These are phyloP conservation scores for Pristionchus entomophagus DNA, from an alignment of 2,888 invertebrate species.

Conservation along the genomic window DNA sequence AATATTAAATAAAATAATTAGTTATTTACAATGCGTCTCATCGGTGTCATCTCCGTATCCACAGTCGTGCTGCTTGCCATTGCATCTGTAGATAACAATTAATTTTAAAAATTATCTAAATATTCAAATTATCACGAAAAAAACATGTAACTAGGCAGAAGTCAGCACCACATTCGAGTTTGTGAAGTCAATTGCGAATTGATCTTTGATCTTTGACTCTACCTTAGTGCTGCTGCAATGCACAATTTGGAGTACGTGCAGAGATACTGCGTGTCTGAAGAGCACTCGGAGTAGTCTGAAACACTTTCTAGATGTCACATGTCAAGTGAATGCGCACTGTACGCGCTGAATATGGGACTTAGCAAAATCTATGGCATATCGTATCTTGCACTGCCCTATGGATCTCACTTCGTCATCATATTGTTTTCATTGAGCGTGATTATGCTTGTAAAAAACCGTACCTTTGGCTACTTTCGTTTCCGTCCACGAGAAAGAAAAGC, in stretches of 20 bases:
- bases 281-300: slow-evolving; percentile 78
- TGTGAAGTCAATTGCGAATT: no score
- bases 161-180: not conserved
- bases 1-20: not conserved
- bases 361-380: no score
- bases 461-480: slow-evolving; percentile 69
- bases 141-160: not conserved
- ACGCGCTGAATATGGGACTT: no score
- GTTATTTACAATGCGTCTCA: slow-evolving; percentile 79
- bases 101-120: not conserved
- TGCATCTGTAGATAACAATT: slow-evolving; percentile 60
- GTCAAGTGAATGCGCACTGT: no score
- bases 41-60: slow-evolving; percentile 84
- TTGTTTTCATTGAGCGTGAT: not conserved
- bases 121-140: not conserved
- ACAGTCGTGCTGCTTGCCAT: slow-evolving; percentile 83
- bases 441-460: slow-evolving; percentile 37
- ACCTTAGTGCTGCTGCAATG: slow-evolving; percentile 85
- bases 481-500: slow-evolving; percentile 75
- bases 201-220: slow-evolving; percentile 78
- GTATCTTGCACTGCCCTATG: no score
- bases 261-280: slow-evolving; percentile 79
- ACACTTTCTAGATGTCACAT: no score
- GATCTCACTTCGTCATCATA: no score
- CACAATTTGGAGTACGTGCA: slow-evolving; percentile 85